Evolutionary conservation across 2,113 vertebrate genomes (phyloP).

Genomic region (Callionymus lyra): DNA sequence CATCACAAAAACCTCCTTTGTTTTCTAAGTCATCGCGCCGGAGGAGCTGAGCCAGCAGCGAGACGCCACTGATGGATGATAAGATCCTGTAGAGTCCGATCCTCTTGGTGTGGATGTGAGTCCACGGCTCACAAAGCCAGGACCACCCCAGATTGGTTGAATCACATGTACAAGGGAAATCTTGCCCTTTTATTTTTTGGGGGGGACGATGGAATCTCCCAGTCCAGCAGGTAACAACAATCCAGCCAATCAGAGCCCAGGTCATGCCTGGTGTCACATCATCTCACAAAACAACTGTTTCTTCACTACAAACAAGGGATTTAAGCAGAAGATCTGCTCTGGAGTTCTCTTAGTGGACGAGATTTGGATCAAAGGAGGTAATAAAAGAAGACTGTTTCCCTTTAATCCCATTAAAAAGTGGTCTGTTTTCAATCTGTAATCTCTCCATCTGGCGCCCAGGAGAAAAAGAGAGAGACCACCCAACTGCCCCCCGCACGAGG

Average conservation of each 20-base stretch:
- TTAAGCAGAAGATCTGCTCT: slow-evolving; percentile 48
- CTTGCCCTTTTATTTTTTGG: background rate
- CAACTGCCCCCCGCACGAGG: slow-evolving; percentile 37
- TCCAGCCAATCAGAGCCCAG: slow-evolving; percentile 44
- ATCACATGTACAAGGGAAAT: too few relatives aligned
- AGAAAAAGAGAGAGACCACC: slow-evolving; percentile 41
- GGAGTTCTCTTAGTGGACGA: slow-evolving; percentile 34
- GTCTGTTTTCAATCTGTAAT: slow-evolving; percentile 42
- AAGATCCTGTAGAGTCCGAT: too few relatives aligned
- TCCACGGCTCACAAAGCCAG: too few relatives aligned
- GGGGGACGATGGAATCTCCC: slow-evolving; percentile 7
- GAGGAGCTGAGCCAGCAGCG: too few relatives aligned
- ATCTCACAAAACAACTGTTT: background rate
- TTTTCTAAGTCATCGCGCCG: too few relatives aligned
- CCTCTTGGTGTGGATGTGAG: too few relatives aligned
- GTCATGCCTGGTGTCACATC: slow-evolving; percentile 4
- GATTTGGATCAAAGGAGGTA: too few relatives aligned
- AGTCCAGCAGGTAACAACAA: slow-evolving; percentile 43
- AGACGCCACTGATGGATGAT: too few relatives aligned
- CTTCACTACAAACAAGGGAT: background rate
- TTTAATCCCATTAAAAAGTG: too few relatives aligned
- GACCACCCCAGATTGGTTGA: too few relatives aligned
- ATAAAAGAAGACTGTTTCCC: too few relatives aligned
- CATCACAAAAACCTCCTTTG: too few relatives aligned
- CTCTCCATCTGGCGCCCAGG: slow-evolving; percentile 60